These are phyloP conservation scores for Mustela erminea DNA, from an alignment of 2,797 vertebrate genomes.

Conservation along the genomic window DNA sequence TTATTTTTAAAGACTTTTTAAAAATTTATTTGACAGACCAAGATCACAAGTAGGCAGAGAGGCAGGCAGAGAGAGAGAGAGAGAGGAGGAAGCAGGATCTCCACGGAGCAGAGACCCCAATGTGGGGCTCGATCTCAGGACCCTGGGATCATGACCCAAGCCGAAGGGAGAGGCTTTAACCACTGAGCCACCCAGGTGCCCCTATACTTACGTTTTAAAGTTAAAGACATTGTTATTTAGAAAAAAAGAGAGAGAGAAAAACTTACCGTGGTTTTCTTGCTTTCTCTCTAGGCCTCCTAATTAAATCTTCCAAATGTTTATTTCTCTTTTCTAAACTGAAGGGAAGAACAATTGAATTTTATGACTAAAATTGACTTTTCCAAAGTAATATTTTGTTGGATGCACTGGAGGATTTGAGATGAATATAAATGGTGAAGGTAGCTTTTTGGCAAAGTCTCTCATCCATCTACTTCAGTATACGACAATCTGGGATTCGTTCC, in stretches of 20 bases:
- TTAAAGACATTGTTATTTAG: constrained; percentile 36
- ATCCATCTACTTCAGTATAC: background rate
- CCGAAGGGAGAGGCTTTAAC: no score
- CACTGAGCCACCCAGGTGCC: no score
- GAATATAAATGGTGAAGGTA: background rate
- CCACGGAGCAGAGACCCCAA: no score
- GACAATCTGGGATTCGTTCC: background rate
- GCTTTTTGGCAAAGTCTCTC: background rate
- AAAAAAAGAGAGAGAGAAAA: background rate
- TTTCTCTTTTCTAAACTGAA: constrained; percentile 84
- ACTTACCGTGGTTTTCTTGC: constrained; percentile 71
- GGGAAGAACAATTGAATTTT: constrained; percentile 55
- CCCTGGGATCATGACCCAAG: no score
- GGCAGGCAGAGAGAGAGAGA: no score
- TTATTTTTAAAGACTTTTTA: no score
- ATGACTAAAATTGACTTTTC: constrained; percentile 17
- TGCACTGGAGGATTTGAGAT: background rate
- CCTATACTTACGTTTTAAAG: background rate
- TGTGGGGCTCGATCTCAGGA: no score
- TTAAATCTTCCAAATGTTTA: constrained; percentile 79
- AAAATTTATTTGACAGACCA: no score
- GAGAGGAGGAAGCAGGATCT: no score
- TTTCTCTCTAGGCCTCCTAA: constrained; percentile 72
- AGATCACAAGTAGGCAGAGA: no score
- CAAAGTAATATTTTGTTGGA: background rate